Percentiles rank a stretch among this genome's conserved stretches.
Conservation (phyloP, 2,888 invertebrate species). For the Cecidostiba fungosa region DNA sequence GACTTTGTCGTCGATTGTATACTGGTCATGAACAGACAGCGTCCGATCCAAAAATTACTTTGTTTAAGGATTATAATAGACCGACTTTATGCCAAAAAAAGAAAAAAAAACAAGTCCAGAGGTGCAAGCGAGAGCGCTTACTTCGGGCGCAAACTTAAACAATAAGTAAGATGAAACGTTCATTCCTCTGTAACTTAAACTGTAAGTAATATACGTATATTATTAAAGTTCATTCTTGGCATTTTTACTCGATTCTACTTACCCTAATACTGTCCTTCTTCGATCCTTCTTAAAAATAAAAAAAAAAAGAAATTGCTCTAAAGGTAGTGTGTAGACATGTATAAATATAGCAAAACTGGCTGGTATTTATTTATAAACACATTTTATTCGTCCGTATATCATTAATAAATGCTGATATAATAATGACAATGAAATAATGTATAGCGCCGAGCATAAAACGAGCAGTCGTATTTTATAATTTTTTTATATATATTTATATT, state of each 20-base stretch:
- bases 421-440: conserved; percentile 79
- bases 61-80: conserved; percentile 44
- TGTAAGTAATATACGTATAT: conserved; percentile 57
- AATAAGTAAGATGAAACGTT: conserved; percentile 40
- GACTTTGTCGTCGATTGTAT: conserved; percentile 1
- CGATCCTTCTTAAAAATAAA: neutral
- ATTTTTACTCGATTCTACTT: conserved; percentile 16
- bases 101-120: conserved; percentile 40
- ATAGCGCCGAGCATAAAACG: conserved; percentile 79
- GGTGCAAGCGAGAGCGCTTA: conserved; percentile 11
- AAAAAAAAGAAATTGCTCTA: neutral
- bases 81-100: conserved; percentile 58
- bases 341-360: neutral
- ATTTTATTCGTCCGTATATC: conserved; percentile 78
- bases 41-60: conserved; percentile 59
- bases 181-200: conserved; percentile 58
- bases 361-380: conserved; percentile 77
- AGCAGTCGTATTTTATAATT: conserved; percentile 76
- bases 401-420: conserved; percentile 78
- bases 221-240: conserved; percentile 48
- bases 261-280: neutral
- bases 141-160: neutral
- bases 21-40: conserved; percentile 14
- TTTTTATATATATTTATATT: conserved; percentile 61
- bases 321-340: conserved; percentile 21